Conservation (phyloP, 2,888 invertebrate species). For the Sturmia bella region DNA sequence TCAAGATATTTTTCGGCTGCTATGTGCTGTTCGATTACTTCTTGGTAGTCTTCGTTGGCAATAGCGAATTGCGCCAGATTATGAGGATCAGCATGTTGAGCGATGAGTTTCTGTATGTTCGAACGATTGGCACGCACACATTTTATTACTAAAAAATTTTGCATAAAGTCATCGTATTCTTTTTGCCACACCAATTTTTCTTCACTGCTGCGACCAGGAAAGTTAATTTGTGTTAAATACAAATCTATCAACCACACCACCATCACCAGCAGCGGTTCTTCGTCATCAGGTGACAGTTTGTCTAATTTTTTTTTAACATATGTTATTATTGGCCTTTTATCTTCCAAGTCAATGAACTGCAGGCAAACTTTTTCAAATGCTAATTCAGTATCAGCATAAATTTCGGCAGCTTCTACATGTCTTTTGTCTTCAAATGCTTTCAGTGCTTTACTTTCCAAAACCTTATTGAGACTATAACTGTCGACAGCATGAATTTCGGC, state of each 20-base stretch:
- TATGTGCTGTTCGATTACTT: conserved; percentile 94
- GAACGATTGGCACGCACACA: conserved; percentile 91
- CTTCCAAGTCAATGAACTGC: conserved; percentile 88
- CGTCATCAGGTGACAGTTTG: conserved; percentile 84
- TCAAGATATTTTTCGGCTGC: conserved; percentile 88
- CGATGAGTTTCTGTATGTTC: conserved; percentile 94
- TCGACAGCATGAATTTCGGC: conserved; percentile 93
- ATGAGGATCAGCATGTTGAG: conserved; percentile 96
- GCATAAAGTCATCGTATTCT: conserved; percentile 90
- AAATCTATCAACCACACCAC: conserved; percentile 97
- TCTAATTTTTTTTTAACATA: conserved; percentile 93
- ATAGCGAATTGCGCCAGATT: conserved; percentile 94
- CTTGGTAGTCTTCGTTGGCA: conserved; percentile 92
- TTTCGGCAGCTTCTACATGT: conserved; percentile 91
- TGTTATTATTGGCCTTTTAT: conserved; percentile 92
- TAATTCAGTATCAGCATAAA: conserved; percentile 94
- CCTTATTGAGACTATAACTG: conserved; percentile 90
- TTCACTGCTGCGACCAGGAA: conserved; percentile 72
- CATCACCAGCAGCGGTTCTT: conserved; percentile 95
- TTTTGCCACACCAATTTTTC: conserved; percentile 85
- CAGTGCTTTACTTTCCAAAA: conserved; percentile 94
- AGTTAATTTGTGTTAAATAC: conserved; percentile 93
- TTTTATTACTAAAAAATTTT: conserved; percentile 87
- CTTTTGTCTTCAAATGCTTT: conserved; percentile 89
- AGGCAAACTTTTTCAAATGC: conserved; percentile 97